Evolutionary conservation across 2,797 vertebrate genomes (phyloP), one percentile per base, ranked within the genome.

Genomic region (Gobio occitaniae): DNA sequence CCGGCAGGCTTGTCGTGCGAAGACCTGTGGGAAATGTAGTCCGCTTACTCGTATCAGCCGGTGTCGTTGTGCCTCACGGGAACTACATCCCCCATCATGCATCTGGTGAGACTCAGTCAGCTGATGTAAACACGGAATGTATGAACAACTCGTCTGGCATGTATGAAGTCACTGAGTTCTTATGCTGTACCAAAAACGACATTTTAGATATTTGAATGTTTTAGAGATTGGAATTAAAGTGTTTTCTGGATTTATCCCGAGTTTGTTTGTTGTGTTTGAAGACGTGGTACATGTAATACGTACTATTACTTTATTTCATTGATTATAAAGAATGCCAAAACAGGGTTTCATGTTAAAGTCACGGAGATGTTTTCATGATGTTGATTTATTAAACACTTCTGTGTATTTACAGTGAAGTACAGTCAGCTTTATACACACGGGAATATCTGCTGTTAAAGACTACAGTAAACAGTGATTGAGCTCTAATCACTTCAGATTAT

Each of bases 81-180:
- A 90, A 96, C 93, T 89, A 21, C 86, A 78, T 82, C 87, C 91
- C 93, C 95, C 94, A 83, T 77, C 63, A 17, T 75, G 52, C 54
- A 70, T 70, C 10, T 56, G 19, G 3, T 10, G 36, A 44, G n/a
- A 13, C n/a, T 29, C 17, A 3, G 38, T 71, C 65, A n/a, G 50
- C 69, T 82, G 75, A 56, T 69, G 47, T 87, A 44, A 86, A 78
- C 19, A 81, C 52, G 77, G 47, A 84, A 84, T 78, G 71, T 63
- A 80, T 76, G 78, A 81, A 41, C 61, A 76, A 44, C 66, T 38
- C 59, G 36, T 69, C 32, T 61, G 68, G 47, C 59, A 79, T 76
- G 69, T 70, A 32, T 78, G n/a, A 68, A 65, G 56, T 78, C 66
- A 79, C 50, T 52, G 59, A 32, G 41, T 38, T 36, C n/a, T 68